phyloP scores from a whole-genome alignment of 2,888 invertebrate species.

The Parnassius mnemosyne region DNA sequence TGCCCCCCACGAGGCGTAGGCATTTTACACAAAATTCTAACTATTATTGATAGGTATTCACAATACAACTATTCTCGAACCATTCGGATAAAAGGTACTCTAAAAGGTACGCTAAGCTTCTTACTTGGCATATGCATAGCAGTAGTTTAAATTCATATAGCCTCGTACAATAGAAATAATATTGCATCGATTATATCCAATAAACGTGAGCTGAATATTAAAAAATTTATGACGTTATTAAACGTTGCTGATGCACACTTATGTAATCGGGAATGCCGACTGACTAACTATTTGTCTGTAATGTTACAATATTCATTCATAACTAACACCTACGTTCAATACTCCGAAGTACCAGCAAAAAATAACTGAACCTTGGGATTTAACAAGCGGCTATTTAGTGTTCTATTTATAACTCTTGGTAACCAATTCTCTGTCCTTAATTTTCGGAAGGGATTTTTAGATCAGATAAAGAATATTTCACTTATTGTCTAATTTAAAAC shows the following conservation, averaged over 20 bases:
- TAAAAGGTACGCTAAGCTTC: too few relatives aligned
- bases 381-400: slow-evolving; percentile 14
- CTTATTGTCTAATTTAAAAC: too few relatives aligned
- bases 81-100: too few relatives aligned
- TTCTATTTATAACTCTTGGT: slow-evolving; percentile 1
- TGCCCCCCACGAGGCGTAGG: too few relatives aligned
- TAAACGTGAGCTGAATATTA: slow-evolving; percentile 12
- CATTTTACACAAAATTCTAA: too few relatives aligned
- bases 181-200: slow-evolving; percentile 6
- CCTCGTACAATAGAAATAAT: slow-evolving; percentile 7
- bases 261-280: slow-evolving; percentile 66
- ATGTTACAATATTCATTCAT: slow-evolving; percentile 35
- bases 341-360: slow-evolving; percentile 37
- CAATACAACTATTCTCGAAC: too few relatives aligned
- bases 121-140: too few relatives aligned
- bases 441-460: too few relatives aligned
- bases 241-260: slow-evolving; percentile 35
- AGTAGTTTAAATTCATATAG: not conserved
- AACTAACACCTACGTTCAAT: slow-evolving; percentile 34
- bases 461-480: too few relatives aligned
- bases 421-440: too few relatives aligned
- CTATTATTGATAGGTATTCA: too few relatives aligned
- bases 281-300: slow-evolving; percentile 46
- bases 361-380: slow-evolving; percentile 21
- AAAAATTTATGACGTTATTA: slow-evolving; percentile 10